Conservation (phyloP, 2,888 invertebrate genomes). For the Esperia sulphurella region DNA sequence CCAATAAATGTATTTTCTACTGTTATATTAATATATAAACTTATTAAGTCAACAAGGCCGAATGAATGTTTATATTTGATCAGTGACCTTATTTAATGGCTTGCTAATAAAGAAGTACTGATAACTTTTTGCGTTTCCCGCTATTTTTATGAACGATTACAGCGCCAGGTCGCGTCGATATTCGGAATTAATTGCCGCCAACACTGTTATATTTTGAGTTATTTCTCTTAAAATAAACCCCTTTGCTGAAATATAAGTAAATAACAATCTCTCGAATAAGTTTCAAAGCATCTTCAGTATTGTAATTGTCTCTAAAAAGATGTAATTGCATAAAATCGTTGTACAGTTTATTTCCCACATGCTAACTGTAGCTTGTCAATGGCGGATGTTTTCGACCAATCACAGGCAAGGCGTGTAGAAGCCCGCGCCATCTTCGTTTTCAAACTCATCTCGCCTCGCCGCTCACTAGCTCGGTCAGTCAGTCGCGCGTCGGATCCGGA, state of each 20-base stretch:
- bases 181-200: conserved; percentile 35
- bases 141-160: conserved; percentile 26
- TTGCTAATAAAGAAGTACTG: not conserved
- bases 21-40: no score
- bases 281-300: conserved; percentile 36
- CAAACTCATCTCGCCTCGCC: conserved; percentile 83
- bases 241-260: not conserved
- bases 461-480: conserved; percentile 76
- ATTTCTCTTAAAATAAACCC: conserved; percentile 18
- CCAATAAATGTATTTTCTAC: no score
- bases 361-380: conserved; percentile 58
- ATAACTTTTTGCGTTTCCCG: conserved; percentile 53
- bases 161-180: conserved; percentile 40
- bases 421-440: conserved; percentile 91
- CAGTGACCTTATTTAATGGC: conserved; percentile 1
- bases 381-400: conserved; percentile 62
- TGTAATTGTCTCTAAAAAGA: conserved; percentile 6
- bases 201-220: conserved; percentile 31
- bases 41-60: not conserved
- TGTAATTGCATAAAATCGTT: conserved; percentile 24
- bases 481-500: conserved; percentile 84
- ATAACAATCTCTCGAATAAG: conserved; percentile 11
- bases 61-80: conserved; percentile 4
- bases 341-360: conserved; percentile 50
- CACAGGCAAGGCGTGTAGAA: conserved; percentile 53